phyloP scores from a whole-genome alignment of 2,797 vertebrate species.

The Denticeps clupeoides region DNA sequence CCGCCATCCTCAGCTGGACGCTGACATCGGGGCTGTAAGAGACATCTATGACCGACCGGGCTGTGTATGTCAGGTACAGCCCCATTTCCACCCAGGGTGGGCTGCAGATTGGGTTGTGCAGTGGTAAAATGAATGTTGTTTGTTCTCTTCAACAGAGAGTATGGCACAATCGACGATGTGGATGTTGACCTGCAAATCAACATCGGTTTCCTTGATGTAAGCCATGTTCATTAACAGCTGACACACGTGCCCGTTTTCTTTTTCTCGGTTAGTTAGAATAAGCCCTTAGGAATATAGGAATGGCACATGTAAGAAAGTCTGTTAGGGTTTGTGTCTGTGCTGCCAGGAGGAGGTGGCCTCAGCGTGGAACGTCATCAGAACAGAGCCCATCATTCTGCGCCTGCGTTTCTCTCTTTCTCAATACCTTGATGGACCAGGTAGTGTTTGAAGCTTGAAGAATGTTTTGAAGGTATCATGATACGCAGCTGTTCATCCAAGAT shows the following conservation, averaged over 20 bases:
- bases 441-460: too few species aligned
- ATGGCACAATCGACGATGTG: slow-evolving; percentile 77
- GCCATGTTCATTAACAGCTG: too few species aligned
- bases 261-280: neutral
- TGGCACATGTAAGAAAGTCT: neutral
- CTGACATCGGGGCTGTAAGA: slow-evolving; percentile 79
- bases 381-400: slow-evolving; percentile 78
- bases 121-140: too few species aligned
- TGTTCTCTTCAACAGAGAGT: slow-evolving; percentile 58
- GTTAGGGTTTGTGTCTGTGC: neutral
- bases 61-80: slow-evolving; percentile 73
- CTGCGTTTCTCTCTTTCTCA: slow-evolving; percentile 83
- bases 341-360: slow-evolving; percentile 76
- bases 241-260: too few species aligned
- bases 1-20: slow-evolving; percentile 79
- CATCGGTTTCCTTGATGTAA: slow-evolving; percentile 76
- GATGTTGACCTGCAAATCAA: slow-evolving; percentile 85
- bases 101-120: too few species aligned
- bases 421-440: slow-evolving; percentile 90
- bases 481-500: too few species aligned
- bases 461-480: too few species aligned
- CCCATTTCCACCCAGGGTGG: too few species aligned
- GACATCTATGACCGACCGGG: slow-evolving; percentile 81
- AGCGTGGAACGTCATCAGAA: slow-evolving; percentile 81
- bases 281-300: neutral